Conservation (phyloP, 1,140 invertebrate species). For the Conopomorpha cramerella region DNA sequence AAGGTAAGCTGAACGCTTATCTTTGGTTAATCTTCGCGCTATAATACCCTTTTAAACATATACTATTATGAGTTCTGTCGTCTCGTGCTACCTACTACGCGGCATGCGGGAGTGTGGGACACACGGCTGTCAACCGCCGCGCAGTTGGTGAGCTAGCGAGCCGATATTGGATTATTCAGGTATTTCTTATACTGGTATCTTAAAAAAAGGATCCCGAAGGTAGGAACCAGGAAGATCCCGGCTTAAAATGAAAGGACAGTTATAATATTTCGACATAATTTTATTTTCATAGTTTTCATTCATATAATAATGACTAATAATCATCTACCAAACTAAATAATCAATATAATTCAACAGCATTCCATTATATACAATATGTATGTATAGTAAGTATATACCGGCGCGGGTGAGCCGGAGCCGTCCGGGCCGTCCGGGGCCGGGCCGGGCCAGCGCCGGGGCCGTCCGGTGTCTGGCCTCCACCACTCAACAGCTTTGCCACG, state of each 20-base stretch:
- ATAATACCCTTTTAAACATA: too few relatives aligned
- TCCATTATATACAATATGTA: conserved; percentile 56
- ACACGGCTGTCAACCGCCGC: too few relatives aligned
- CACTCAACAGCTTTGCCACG: conserved; percentile 56
- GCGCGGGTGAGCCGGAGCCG: not conserved
- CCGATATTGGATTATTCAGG: too few relatives aligned
- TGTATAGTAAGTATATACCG: conserved; percentile 17
- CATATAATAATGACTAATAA: conserved; percentile 58
- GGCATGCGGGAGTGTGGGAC: too few relatives aligned
- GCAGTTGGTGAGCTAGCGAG: too few relatives aligned
- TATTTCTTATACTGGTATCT: too few relatives aligned
- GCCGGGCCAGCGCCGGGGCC: not conserved
- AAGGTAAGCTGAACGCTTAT: too few relatives aligned
- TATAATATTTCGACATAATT: conserved; percentile 41
- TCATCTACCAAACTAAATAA: conserved; percentile 59
- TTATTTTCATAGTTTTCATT: conserved; percentile 50
- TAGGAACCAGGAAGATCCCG: too few relatives aligned
- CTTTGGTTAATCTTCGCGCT: too few relatives aligned
- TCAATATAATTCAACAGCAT: conserved; percentile 55
- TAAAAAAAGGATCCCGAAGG: too few relatives aligned
- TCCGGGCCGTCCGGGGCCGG: not conserved
- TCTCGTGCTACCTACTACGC: too few relatives aligned
- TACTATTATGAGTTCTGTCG: too few relatives aligned
- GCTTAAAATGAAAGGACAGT: conserved; percentile 10
- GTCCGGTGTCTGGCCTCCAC: conserved; percentile 13